phyloP scores from a whole-genome alignment of 2,888 invertebrate species.

The Junonia oenone region DNA sequence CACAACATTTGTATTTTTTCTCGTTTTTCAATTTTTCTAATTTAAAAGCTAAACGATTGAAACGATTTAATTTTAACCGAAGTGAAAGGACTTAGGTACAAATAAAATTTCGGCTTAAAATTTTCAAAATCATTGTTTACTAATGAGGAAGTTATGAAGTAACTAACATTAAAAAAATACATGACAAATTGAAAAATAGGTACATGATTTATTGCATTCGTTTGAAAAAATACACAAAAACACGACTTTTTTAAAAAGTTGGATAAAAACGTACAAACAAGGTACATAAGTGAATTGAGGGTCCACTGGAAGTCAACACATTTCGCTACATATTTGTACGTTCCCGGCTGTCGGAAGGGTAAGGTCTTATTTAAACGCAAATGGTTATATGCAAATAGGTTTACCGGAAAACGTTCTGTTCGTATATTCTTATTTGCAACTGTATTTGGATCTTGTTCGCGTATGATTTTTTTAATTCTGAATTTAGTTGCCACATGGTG shows the following conservation, averaged over 20 bases:
- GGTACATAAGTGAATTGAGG: background rate
- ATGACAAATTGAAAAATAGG: too few relatives aligned
- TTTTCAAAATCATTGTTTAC: too few relatives aligned
- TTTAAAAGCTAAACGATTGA: too few relatives aligned
- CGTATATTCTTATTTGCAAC: background rate
- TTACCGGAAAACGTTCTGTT: background rate
- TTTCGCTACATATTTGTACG: background rate
- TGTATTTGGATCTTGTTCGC: background rate
- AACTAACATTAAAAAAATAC: too few relatives aligned
- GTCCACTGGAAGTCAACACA: background rate
- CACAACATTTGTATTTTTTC: too few relatives aligned
- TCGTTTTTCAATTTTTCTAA: too few relatives aligned
- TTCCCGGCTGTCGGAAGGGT: slow-evolving; percentile 2
- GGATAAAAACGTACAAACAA: background rate
- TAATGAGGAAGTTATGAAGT: too few relatives aligned
- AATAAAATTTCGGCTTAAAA: too few relatives aligned
- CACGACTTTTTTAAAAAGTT: background rate
- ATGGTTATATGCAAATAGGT: slow-evolving; percentile 4
- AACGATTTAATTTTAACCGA: too few relatives aligned
- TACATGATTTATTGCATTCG: too few relatives aligned
- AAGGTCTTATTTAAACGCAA: slow-evolving; percentile 12
- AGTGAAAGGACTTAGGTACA: too few relatives aligned
- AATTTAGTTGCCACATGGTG: background rate
- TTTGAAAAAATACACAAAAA: too few relatives aligned
- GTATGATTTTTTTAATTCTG: background rate